Base-by-base conservation (phyloP, 1,140 invertebrate species). In the Drosophila equinoxialis region DNA sequence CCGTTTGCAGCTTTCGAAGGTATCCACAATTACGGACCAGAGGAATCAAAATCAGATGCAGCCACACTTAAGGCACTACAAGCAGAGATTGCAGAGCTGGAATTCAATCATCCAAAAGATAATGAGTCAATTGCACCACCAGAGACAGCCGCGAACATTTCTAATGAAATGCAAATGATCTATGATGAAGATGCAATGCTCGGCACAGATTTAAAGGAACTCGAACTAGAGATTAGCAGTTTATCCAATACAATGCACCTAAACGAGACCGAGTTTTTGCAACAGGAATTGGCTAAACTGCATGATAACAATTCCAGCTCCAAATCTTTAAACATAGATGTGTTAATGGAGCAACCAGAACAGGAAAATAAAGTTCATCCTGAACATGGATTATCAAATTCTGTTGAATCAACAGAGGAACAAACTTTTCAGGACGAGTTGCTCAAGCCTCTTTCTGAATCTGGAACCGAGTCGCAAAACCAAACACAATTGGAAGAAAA, bases 141-240 rank as follows among this genome's bases (percentile, higher is more conserved):
- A 17, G 54, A 57, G 14, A 10, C 26, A 8, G 1, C 6, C 1
- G 13, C 26, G 3, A 7, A 0, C 6, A 14, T n/a, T 14, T 14
- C 55, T 3, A 30, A 17, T 35, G n/a, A 39, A 2, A 42, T 41
- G n/a, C 7, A 63, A 11, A 4, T 59, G 23, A 41, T 63, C 8
- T 48, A 69, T 23, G 61, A 60, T 0, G 37, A 60, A 26, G 67
- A 74, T 17, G 35, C 54, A 0, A 54, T 13, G 41, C 17, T 23
- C 14, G 20, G 23, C 6, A 39, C 30, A 2, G 26, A 20, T 4
- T 37, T 67, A 39, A 42, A 13, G 5, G 59, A 58, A 11, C 30
- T 69, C 20, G 41, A 73, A 41, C 33, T 37, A 0, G 45, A 63
- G 37, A 59, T 64, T n/a, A 20, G 6, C 8, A 61, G 10, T 5